These are phyloP conservation scores for Ataeniobius toweri DNA, from an alignment of 2,797 vertebrate species.

Conservation along the genomic window DNA sequence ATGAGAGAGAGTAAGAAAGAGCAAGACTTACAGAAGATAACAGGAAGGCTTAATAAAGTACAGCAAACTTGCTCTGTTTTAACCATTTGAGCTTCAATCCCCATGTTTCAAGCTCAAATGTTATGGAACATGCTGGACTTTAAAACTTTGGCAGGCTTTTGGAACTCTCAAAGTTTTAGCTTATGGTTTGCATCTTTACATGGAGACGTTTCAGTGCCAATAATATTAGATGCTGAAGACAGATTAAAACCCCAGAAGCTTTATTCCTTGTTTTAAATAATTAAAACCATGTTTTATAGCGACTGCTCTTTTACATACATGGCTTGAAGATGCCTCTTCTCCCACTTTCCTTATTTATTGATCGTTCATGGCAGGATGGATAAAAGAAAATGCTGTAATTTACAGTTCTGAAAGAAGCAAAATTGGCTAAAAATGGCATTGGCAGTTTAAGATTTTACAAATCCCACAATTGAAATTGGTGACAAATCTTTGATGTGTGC, in stretches of 20 bases:
- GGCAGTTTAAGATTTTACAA: background rate
- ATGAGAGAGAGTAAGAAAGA: background rate
- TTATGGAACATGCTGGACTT: background rate
- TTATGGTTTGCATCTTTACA: background rate
- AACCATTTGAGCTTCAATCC: background rate
- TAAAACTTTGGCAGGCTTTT: background rate
- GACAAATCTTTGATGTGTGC: background rate
- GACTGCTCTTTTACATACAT: too few species aligned
- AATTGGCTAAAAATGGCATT: too few species aligned
- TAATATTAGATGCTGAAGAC: too few species aligned
- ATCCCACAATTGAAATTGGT: background rate
- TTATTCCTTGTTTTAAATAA: too few species aligned
- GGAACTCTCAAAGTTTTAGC: background rate
- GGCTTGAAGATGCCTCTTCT: background rate
- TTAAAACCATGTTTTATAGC: too few species aligned
- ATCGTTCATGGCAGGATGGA: background rate
- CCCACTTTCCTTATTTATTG: background rate
- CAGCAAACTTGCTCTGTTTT: background rate
- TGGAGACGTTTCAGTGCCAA: too few species aligned
- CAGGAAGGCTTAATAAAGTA: background rate
- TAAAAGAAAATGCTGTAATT: background rate
- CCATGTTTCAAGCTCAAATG: too few species aligned
- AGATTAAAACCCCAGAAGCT: too few species aligned
- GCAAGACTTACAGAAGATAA: background rate
- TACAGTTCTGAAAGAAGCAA: background rate